Evolutionary conservation across 2,888 invertebrate species (phyloP).

Genomic region (Gari tellinella): DNA sequence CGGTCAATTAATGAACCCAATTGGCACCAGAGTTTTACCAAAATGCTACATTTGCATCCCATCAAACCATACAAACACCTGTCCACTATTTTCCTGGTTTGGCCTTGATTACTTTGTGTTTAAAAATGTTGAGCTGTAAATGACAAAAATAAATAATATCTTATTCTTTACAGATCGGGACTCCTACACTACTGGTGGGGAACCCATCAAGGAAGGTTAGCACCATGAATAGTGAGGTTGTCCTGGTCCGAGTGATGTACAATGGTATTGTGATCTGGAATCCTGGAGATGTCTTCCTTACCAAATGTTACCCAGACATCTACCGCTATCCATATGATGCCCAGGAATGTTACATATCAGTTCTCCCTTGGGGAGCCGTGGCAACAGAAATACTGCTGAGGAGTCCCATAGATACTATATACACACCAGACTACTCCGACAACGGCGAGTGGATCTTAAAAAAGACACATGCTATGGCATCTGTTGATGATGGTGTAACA

Average conservation of each 20-base stretch:
- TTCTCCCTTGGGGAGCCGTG: constrained; percentile 27
- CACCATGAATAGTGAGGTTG: constrained; percentile 23
- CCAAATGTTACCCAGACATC: constrained; percentile 38
- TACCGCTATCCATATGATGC: constrained; percentile 45
- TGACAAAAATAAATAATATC: neutral
- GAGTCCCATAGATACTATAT: constrained; percentile 6
- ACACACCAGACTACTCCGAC: constrained; percentile 23
- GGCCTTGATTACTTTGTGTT: too few species aligned
- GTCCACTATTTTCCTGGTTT: too few species aligned
- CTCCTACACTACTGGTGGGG: constrained; percentile 26
- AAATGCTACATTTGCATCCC: too few species aligned
- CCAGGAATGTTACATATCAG: constrained; percentile 28
- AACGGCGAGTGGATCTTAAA: constrained; percentile 44
- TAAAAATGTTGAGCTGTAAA: too few species aligned
- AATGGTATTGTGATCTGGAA: constrained; percentile 34
- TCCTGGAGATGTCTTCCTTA: constrained; percentile 38
- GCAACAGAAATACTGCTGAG: constrained; percentile 24
- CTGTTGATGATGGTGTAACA: neutral
- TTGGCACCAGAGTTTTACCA: too few species aligned
- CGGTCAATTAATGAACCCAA: too few species aligned
- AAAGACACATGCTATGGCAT: neutral
- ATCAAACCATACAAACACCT: too few species aligned
- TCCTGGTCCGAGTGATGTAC: constrained; percentile 30
- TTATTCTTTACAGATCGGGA: constrained; percentile 33
- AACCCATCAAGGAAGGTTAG: constrained; percentile 34